Evolutionary conservation across 2,888 invertebrate genomes (phyloP), one percentile per base, ranked within the genome.

Genomic region (Lysandra bellargus): DNA sequence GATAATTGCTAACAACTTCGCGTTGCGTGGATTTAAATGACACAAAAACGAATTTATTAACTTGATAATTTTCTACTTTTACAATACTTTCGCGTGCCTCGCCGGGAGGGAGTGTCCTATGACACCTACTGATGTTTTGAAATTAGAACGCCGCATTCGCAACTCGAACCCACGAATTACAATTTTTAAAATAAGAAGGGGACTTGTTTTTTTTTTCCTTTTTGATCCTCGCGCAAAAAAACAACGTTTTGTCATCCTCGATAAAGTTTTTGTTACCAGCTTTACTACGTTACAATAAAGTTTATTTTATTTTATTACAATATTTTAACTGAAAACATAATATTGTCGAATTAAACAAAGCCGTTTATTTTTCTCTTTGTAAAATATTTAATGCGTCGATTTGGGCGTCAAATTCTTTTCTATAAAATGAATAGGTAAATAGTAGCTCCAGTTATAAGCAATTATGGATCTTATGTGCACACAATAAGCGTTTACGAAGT

Each of bases 81-180:
- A 33, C 76, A 61, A 85, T 79, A 90, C 86, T 92, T 91, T 87
- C 89, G 83, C 82, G 79, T 14, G 80, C 64, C 89, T 81, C 88
- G 86, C 86, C 80, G 79, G 81, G 85, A 90, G 91, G 93, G 93
- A 93, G 93, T 93, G 91, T 94, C 92, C 89, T 90, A 91, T 94
- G 93, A 94, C 94, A 93, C 93, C 92, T 92, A 91, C 90, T 92
- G 90, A 90, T 91, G 94, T 94, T 94, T 94, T 94, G 94, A 94
- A 94, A 94, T 93, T 91, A 91, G 93, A 93, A 93, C 89, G 91
- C 92, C 92, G 91, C 92, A 91, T 90, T 93, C 90, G 94, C 92
- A 94, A 94, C 89, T 90, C 83, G 94, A 94, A 94, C 91, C 94
- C 93, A 94, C 93, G 90, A 94, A 94, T 94, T 94, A 94, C 91